Conservation (phyloP, 2,888 invertebrate genomes). For the Heliconius aoede region DNA sequence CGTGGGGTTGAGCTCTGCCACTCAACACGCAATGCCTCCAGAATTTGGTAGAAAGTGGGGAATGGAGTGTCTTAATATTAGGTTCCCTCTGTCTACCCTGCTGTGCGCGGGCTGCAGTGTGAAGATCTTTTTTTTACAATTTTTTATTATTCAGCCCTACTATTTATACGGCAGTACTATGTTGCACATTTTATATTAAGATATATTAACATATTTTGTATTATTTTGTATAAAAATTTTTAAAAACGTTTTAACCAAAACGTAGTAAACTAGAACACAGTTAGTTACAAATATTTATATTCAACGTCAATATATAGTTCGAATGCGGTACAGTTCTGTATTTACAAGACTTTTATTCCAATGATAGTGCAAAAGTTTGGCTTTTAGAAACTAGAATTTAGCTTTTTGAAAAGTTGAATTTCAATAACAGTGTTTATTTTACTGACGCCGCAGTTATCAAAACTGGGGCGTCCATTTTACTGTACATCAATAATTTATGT, state of each 20-base stretch:
- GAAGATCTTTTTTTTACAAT: too few species aligned
- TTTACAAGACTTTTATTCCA: constrained; percentile 17
- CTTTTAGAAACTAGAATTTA: constrained; percentile 13
- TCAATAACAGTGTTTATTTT: constrained; percentile 21
- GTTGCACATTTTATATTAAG: neutral
- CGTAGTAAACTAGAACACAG: neutral
- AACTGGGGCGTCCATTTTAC: neutral
- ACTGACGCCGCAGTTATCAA: constrained; percentile 1
- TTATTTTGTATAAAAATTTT: neutral
- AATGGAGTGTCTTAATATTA: too few species aligned
- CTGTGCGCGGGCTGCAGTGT: too few species aligned
- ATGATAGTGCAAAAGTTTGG: constrained; percentile 21
- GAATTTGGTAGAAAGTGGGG: too few species aligned
- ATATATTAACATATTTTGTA: too few species aligned
- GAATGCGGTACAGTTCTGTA: constrained; percentile 1
- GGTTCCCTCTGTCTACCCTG: too few species aligned
- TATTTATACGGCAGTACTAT: neutral
- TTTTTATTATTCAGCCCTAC: neutral
- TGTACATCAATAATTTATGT: neutral
- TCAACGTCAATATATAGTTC: constrained; percentile 3
- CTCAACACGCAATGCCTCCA: too few species aligned
- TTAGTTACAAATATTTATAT: constrained; percentile 4
- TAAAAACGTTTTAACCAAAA: neutral
- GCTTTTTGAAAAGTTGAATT: constrained; percentile 5
- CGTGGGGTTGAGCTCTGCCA: too few species aligned